Percentiles rank a stretch among this genome's conserved stretches.
These are phyloP conservation scores for Cryptocephalus moraei DNA, from an alignment of 2,888 invertebrate genomes.

Conservation along the genomic window DNA sequence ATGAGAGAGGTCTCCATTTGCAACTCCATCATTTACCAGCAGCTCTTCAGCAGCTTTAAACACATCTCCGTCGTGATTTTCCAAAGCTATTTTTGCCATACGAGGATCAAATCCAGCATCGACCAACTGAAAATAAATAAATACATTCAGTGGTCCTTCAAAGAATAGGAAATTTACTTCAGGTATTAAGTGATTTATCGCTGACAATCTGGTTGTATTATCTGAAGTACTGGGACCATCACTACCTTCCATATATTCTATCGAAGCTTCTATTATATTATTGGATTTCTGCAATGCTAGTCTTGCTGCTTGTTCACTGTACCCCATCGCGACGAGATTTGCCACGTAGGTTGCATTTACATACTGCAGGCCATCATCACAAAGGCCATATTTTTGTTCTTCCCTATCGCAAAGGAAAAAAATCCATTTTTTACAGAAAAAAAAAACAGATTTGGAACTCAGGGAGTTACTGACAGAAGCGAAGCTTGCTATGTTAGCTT, in stretches of 20 bases:
- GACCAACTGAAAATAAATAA: constrained; percentile 35
- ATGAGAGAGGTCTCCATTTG: constrained; percentile 24
- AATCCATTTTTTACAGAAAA: no score
- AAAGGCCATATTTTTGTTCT: constrained; percentile 45
- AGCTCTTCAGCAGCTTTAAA: constrained; percentile 50
- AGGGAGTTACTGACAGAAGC: no score
- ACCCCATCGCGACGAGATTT: constrained; percentile 61
- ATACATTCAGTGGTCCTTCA: no score
- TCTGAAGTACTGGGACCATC: constrained; percentile 40
- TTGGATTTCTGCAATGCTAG: constrained; percentile 54
- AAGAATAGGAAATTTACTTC: constrained; percentile 20
- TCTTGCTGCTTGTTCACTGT: constrained; percentile 45
- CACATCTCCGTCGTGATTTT: constrained; percentile 41
- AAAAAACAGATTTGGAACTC: no score
- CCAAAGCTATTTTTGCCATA: constrained; percentile 45
- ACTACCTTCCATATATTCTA: constrained; percentile 52
- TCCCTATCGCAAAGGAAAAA: constrained; percentile 32
- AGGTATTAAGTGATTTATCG: constrained; percentile 31
- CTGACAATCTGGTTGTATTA: constrained; percentile 28
- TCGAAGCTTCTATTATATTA: constrained; percentile 59
- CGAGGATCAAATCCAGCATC: constrained; percentile 51
- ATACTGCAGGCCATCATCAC: constrained; percentile 46
- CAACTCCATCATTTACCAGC: constrained; percentile 36
- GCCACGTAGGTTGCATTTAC: constrained; percentile 43
- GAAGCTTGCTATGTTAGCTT: no score